These are phyloP conservation scores for Aphidoletes aphidimyza DNA, from an alignment of 2,888 invertebrate genomes.

Conservation along the genomic window DNA sequence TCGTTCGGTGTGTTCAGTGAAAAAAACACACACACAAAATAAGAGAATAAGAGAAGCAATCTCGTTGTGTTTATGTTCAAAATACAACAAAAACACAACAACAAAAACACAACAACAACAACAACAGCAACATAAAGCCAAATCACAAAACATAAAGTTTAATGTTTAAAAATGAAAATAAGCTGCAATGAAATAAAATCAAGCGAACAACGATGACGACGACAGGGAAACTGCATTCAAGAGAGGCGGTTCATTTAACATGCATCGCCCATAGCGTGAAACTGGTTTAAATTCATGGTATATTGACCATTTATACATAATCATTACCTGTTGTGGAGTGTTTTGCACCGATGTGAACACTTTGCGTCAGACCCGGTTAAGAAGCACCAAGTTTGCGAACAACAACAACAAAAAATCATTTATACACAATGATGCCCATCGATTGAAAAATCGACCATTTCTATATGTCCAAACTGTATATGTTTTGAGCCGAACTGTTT, in stretches of 20 bases:
- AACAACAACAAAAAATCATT: too few species aligned
- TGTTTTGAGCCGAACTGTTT: too few species aligned
- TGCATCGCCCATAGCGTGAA: constrained; percentile 53
- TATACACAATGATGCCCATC: too few species aligned
- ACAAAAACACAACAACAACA: not conserved
- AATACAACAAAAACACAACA: not conserved
- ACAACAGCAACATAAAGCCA: not conserved
- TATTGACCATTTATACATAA: constrained; percentile 48
- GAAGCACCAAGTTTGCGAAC: too few species aligned
- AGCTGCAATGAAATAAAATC: constrained; percentile 21
- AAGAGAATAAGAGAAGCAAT: not conserved
- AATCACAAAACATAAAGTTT: not conserved
- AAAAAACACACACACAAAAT: too few species aligned
- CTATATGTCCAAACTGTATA: too few species aligned
- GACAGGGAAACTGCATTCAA: constrained; percentile 40
- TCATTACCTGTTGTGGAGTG: constrained; percentile 11
- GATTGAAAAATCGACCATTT: too few species aligned
- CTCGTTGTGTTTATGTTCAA: constrained; percentile 9
- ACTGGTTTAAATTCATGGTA: constrained; percentile 54
- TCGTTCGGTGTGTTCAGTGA: not conserved
- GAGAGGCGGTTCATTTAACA: constrained; percentile 54
- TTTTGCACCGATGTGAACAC: constrained; percentile 26
- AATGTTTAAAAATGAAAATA: constrained; percentile 1
- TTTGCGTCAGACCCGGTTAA: not conserved
- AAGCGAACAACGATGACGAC: not conserved